Evolutionary conservation across 2,113 vertebrate species (phyloP).

Genomic region (Coryphaenoides rupestris): DNA sequence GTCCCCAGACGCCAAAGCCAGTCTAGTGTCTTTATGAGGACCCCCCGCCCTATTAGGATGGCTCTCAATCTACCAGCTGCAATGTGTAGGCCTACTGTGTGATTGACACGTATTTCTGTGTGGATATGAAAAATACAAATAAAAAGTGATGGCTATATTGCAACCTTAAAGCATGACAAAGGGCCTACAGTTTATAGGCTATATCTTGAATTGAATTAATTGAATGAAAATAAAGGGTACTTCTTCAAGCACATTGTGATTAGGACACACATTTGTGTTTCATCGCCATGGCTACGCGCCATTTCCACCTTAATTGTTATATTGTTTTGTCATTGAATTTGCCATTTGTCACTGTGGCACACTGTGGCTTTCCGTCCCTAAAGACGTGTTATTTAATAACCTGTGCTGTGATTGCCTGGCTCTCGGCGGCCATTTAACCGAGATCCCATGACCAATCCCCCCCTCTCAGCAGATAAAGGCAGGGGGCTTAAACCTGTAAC

Average conservation of each 20-base stretch:
- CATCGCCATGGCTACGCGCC: too few species aligned
- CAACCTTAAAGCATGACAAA: background rate
- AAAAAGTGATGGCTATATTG: background rate
- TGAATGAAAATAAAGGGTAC: background rate
- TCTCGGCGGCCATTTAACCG: constrained; percentile 21
- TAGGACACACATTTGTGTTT: background rate
- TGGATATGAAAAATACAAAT: constrained; percentile 33
- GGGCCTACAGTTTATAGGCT: background rate
- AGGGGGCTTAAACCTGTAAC: constrained; percentile 69
- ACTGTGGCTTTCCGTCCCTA: constrained; percentile 29
- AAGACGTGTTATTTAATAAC: constrained; percentile 41
- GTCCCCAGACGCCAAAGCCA: constrained; percentile 60
- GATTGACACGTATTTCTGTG: background rate
- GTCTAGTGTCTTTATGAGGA: constrained; percentile 45
- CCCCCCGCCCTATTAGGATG: background rate
- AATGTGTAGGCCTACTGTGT: constrained; percentile 6
- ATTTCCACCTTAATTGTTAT: constrained; percentile 7
- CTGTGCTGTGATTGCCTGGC: constrained; percentile 60
- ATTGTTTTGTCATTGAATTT: constrained; percentile 19
- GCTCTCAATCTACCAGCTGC: constrained; percentile 11
- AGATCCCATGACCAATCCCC: constrained; percentile 27
- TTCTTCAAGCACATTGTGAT: background rate
- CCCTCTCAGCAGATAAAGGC: constrained; percentile 62
- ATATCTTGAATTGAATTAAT: background rate
- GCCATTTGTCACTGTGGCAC: constrained; percentile 30